Evolutionary conservation across 2,888 invertebrate species (phyloP), one percentile per base, ranked within the genome.

Genomic region (Torymus texanus): DNA sequence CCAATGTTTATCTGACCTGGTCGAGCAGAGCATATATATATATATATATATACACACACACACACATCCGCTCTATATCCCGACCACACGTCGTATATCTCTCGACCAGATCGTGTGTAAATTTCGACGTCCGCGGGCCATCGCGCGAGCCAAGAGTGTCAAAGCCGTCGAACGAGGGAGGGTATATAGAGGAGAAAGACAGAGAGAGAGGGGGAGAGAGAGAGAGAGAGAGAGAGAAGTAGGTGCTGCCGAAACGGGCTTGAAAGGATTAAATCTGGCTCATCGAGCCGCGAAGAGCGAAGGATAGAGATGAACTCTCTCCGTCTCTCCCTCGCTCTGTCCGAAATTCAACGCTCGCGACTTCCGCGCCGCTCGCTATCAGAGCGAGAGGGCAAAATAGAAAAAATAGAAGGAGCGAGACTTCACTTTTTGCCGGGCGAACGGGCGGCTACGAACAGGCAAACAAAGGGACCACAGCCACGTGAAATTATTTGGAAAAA

Each of bases 401-500:
- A 29, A 14, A 41, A 63, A 58, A 70, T 24, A 62, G 14, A 55
- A 10, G 53, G 16, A 68, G 13, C 67, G 56, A 59, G 61, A 71
- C 73, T 81, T 67, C 14, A 77, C 75, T 78, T 59, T 79, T 81
- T 78, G 62, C 41, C 68, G 72, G 82, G 79, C 83, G 83, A 85
- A 59, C 74, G 84, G 79, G 65, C 83, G 41, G 82, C 80, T 77
- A 29, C 29, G 4, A 29, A 3, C 29, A 29, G 78, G 83, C 84
- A 85, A 86, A 86, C 86, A 85, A 85, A 86, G 84, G 83, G 81
- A 80, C 72, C 75, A 71, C 77, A 74, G 79, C 71, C 76, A 82
- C 79, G 87, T 86, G 85, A 87, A 87, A 89, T 89, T 88, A 88
- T 88, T 87, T 83, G 87, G 87, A 87, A 87, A 86, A 86, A 84